Evolutionary conservation across 2,888 invertebrate genomes (phyloP), one percentile per base, ranked within the genome.

Genomic region (Stomorhina lunata): DNA sequence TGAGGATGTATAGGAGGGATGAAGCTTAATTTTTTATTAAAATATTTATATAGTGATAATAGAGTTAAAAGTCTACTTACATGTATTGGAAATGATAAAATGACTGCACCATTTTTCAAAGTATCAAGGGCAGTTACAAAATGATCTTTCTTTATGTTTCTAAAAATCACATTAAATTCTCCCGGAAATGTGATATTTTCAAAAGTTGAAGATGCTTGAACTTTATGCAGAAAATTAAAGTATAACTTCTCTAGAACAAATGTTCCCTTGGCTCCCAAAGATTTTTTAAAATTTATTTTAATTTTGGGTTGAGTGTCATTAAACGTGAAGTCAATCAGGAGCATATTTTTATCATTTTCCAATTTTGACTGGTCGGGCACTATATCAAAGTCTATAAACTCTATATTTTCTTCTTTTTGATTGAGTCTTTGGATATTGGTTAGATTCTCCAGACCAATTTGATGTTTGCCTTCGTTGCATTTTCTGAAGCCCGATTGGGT

Each of bases 381-480:
- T 22, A 34, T 20, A 20, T 53, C 63, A 3, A 73, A 73, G 22
- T 53, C 29, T 1, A 29, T 9, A 10, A 53, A 22, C 6, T 29
- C 20, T 4, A 73, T 32, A 12, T 22, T 4, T 45, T 17, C 4
- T 4, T 25, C 4, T 2, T 43, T 4, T 17, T n/a, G 1, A 4
- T 3, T 1, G 4, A 1, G 20, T n/a, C 32, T n/a, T 20, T 9
- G 4, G 4, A 32, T 15, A 10, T 27, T 4, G 0, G n/a, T n/a
- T n/a, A n/a, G n/a, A n/a, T n/a, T n/a, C n/a, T n/a, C n/a, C n/a
- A n/a, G n/a, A n/a, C n/a, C n/a, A n/a, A n/a, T n/a, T n/a, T n/a
- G 63, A 63, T 73, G 29, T 43, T 73, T 73, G 12, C 63, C 63
- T 9, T n/a, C n/a, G n/a, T n/a, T n/a, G n/a, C n/a, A n/a, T n/a